Base-by-base conservation (phyloP, 2,888 invertebrate species). In the Pollenia labialis region DNA sequence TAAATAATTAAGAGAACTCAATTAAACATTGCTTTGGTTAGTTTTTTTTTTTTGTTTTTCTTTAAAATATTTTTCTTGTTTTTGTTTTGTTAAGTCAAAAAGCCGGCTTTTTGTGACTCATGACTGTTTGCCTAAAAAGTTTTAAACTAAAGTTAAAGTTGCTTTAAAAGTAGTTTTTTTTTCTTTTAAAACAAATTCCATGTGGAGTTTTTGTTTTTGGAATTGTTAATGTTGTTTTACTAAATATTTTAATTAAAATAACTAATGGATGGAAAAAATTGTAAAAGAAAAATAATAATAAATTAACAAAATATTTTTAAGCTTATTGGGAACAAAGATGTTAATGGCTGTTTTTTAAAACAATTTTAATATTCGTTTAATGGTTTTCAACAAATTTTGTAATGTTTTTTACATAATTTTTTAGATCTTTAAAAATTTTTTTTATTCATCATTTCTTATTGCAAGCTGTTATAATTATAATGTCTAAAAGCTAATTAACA, bases 1-100 rank as follows among this genome's bases (percentile, higher is more conserved):
- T n/a, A 40, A 74, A 72, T 74, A 72, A 81, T 74, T 64, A 72
- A 42, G 14, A 64, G 56, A 56, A 66, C 71, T 72, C 72, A 81
- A 72, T 72, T 72, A 81, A 64, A 54, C 11, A 46, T 52, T 72
- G 56, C 14, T 79, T 58, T 46, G n/a, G 10, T 7, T 77, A 23
- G 11, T 8, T 40, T 60, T 48, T 48, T 12, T 42, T 56, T 50
- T 74, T 50, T 74, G 14, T n/a, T 8, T 48, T 62, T 23, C n/a
- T 7, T 60, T 40, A 6, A 60, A 60, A 60, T 11, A 60, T 32
- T 40, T 60, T 60, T 60, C 14, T 62, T 16, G 56, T 42, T 58
- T 32, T 58, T 58, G 8, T 32, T 40, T 32, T 56, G 12, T 4
- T 1, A 11, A 56, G 32, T 32, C 32, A 56, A 52, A 40, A 76